phyloP scores from a whole-genome alignment of 2,888 invertebrate genomes.

The Epiblema foenella region DNA sequence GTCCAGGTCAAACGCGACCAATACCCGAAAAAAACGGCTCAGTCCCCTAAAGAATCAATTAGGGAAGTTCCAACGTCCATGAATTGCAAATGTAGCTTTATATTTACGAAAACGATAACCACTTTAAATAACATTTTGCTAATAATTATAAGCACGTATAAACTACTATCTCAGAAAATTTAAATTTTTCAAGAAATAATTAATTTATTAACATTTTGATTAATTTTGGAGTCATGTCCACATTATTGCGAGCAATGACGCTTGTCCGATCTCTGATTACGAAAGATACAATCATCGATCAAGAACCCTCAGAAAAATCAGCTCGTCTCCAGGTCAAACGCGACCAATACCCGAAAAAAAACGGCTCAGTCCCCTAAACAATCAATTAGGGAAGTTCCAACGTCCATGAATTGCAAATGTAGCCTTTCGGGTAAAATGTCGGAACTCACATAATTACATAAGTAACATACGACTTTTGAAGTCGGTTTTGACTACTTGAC shows the following conservation, averaged over 20 bases:
- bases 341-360: constrained; percentile 60
- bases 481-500: neutral
- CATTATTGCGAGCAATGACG: no score
- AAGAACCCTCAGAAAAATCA: constrained; percentile 23
- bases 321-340: constrained; percentile 16
- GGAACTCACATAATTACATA: neutral
- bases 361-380: constrained; percentile 71
- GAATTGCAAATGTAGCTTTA: constrained; percentile 72
- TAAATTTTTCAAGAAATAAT: no score
- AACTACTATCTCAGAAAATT: no score
- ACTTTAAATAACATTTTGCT: no score
- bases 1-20: constrained; percentile 25
- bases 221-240: no score
- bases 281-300: no score
- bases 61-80: constrained; percentile 73
- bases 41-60: constrained; percentile 77
- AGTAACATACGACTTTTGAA: neutral
- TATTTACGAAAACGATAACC: no score
- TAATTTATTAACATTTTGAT: no score
- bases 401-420: constrained; percentile 75
- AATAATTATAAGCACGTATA: no score
- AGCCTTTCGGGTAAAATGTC: constrained; percentile 48
- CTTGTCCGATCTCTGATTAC: no score
- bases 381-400: constrained; percentile 78
- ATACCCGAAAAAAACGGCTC: constrained; percentile 68